Conservation (phyloP, 1,140 invertebrate genomes). For the Chymomyza costata region DNA sequence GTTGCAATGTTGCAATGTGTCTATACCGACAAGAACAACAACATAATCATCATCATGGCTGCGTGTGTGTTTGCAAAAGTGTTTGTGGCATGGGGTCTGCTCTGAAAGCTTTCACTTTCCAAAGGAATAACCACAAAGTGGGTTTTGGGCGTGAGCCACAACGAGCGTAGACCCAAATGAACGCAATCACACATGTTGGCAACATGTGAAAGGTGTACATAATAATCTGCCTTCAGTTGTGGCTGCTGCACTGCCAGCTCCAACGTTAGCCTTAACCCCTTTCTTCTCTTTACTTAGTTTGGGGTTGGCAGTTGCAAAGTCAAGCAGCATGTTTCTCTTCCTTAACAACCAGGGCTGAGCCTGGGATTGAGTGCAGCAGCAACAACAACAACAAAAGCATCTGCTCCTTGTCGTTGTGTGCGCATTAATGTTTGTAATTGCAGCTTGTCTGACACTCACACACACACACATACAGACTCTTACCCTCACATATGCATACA, state of each 20-base stretch:
- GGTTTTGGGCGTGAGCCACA: no score
- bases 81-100: slow-evolving; percentile 19
- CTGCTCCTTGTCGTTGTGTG: slow-evolving; percentile 5
- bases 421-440: slow-evolving; percentile 71
- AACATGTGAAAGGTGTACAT: slow-evolving; percentile 70
- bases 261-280: no score
- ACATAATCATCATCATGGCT: slow-evolving; percentile 6
- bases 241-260: no score
- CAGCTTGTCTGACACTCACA: slow-evolving; percentile 45
- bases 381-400: not conserved
- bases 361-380: not conserved
- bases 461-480: no score
- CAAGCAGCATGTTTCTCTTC: slow-evolving; percentile 28
- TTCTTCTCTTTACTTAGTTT: no score
- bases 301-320: slow-evolving; percentile 65
- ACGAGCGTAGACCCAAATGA: no score
- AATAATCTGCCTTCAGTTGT: slow-evolving; percentile 49
- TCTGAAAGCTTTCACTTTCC: slow-evolving; percentile 49
- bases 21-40: no score
- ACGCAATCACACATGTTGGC: slow-evolving; percentile 70
- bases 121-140: not conserved
- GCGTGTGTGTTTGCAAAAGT: slow-evolving; percentile 14
- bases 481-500: no score
- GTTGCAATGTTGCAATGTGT: not conserved
- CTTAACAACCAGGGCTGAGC: not conserved